These are phyloP conservation scores for Limanda limanda DNA, from an alignment of 2,113 vertebrate genomes.

Conservation along the genomic window DNA sequence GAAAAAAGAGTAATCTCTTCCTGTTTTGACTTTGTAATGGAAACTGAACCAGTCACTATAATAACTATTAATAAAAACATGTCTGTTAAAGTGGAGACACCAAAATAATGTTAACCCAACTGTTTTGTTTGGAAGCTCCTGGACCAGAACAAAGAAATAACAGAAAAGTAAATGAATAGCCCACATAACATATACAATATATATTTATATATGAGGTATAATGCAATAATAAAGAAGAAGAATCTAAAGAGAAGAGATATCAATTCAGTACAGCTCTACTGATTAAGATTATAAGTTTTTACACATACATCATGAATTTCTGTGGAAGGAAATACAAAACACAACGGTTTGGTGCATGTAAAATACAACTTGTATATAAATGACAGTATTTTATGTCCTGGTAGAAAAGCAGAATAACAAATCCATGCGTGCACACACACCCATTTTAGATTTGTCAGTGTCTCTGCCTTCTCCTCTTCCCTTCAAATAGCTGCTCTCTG, in stretches of 20 bases:
- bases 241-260: background rate
- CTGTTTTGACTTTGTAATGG: background rate
- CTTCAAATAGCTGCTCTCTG: slow-evolving; percentile 61
- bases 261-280: background rate
- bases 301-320: background rate
- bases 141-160: too few relatives aligned
- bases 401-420: slow-evolving; percentile 5
- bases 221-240: background rate
- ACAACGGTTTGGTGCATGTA: background rate
- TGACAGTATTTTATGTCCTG: slow-evolving; percentile 7
- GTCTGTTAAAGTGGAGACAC: too few relatives aligned
- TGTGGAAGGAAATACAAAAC: background rate
- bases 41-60: background rate
- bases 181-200: background rate
- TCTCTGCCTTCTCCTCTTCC: slow-evolving; percentile 50
- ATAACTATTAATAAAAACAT: too few relatives aligned
- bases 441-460: slow-evolving; percentile 60
- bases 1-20: background rate
- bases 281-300: too few relatives aligned
- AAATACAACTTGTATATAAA: background rate
- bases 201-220: background rate
- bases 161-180: too few relatives aligned
- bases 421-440: slow-evolving; percentile 16
- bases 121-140: too few relatives aligned
- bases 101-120: background rate